Percentiles rank a stretch among this genome's conserved stretches.
phyloP scores from a whole-genome alignment of 2,113 vertebrate genomes.

The Emydocephalus ijimae region DNA sequence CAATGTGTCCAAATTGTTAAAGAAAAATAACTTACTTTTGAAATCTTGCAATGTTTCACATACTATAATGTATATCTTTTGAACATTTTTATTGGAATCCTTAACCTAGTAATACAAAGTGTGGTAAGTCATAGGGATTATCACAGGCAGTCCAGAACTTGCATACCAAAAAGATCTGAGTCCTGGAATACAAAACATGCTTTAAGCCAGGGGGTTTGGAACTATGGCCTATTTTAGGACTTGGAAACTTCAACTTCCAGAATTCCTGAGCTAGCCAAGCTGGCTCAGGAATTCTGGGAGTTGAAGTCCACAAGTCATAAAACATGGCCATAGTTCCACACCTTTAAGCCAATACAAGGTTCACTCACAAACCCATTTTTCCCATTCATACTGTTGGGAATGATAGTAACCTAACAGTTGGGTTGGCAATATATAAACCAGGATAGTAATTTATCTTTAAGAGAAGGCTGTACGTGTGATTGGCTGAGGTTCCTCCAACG shows the following conservation, averaged over 20 bases:
- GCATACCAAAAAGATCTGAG: not conserved
- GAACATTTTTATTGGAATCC: conserved; percentile 6
- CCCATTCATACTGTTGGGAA: not conserved
- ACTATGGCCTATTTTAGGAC: no score
- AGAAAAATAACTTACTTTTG: not conserved
- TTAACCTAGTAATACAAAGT: not conserved
- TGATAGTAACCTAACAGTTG: no score
- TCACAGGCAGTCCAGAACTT: not conserved
- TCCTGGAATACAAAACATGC: not conserved
- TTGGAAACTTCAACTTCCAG: no score
- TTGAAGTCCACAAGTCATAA: no score
- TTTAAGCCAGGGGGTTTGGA: not conserved
- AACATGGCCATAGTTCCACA: no score
- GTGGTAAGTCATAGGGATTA: not conserved
- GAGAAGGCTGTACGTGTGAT: no score
- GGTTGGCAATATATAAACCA: no score
- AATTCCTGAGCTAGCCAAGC: no score
- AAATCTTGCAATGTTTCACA: not conserved
- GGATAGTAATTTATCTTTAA: no score
- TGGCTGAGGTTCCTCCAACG: no score
- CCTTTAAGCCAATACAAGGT: not conserved
- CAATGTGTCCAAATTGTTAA: not conserved
- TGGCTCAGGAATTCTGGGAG: no score
- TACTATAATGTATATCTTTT: not conserved
- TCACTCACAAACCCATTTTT: not conserved